Percentiles rank a stretch among this genome's conserved stretches.
Evolutionary conservation across 2,797 vertebrate genomes (phyloP).

Genomic region (Catharus ustulatus): DNA sequence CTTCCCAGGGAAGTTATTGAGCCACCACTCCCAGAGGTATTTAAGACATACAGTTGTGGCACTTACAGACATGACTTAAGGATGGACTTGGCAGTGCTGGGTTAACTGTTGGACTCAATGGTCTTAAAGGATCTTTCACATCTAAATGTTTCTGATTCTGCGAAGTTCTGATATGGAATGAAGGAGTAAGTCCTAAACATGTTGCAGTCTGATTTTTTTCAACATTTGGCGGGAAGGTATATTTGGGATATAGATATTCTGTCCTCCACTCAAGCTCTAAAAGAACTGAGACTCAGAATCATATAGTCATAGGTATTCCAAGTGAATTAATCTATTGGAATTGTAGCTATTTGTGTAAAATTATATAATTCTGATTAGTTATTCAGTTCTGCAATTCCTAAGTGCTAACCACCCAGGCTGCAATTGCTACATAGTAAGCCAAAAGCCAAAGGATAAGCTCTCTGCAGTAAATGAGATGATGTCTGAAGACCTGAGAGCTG

Average conservation of each 20-base stretch:
- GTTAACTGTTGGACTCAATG: rapidly evolving
- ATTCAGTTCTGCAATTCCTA: background rate
- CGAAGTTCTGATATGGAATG: background rate
- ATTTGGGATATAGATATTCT: background rate
- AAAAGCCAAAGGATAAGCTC: background rate
- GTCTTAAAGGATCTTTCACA: background rate
- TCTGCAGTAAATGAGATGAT: background rate
- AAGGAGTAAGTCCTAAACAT: background rate
- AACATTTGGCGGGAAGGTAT: background rate
- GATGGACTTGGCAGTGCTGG: background rate
- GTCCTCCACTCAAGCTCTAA: background rate
- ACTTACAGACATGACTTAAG: background rate
- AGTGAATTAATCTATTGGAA: background rate
- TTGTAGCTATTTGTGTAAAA: background rate
- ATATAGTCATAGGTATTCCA: background rate
- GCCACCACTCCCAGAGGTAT: background rate
- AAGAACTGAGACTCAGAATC: background rate
- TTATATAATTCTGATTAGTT: background rate
- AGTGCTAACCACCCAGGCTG: background rate
- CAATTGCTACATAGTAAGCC: background rate
- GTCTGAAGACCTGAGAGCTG: background rate
- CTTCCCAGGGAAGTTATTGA: background rate
- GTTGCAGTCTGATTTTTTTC: background rate
- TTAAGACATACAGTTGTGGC: background rate
- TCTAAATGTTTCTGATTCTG: background rate